These are phyloP conservation scores for Pseudolaguvia tuberculata DNA, from an alignment of 2,113 vertebrate species.

Conservation along the genomic window DNA sequence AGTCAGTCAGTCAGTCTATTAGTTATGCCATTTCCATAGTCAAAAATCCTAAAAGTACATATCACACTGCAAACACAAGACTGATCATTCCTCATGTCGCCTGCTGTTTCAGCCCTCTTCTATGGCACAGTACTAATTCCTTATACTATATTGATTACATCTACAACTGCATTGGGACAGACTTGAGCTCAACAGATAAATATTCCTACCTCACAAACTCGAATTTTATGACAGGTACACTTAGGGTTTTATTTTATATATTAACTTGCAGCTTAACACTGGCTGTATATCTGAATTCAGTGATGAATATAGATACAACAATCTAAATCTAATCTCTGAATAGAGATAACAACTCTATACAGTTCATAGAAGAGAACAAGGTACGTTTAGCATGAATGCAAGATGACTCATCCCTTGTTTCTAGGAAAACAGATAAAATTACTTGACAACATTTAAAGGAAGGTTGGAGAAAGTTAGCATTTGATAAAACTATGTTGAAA, in stretches of 20 bases:
- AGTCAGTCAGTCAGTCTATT: too few species aligned
- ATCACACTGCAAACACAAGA: background rate
- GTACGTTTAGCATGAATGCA: too few species aligned
- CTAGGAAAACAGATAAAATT: too few species aligned
- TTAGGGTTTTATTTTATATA: background rate
- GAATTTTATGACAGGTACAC: background rate
- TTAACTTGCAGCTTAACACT: background rate
- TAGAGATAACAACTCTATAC: background rate
- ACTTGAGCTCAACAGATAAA: background rate
- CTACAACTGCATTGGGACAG: constrained; percentile 18
- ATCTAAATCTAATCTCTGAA: too few species aligned
- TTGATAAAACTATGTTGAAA: too few species aligned
- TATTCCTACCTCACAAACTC: background rate
- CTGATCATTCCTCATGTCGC: background rate
- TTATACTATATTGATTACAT: constrained; percentile 18
- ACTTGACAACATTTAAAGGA: too few species aligned
- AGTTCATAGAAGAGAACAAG: too few species aligned
- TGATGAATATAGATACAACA: background rate
- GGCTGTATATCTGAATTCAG: background rate
- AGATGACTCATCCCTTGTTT: too few species aligned
- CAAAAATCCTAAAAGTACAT: constrained; percentile 2
- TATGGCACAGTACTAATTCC: background rate
- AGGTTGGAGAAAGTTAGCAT: too few species aligned
- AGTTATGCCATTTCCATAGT: background rate
- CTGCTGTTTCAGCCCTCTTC: background rate